Evolutionary conservation across 2,797 vertebrate species (phyloP), one percentile per base, ranked within the genome.

Genomic region (Thalassophryne amazonica): DNA sequence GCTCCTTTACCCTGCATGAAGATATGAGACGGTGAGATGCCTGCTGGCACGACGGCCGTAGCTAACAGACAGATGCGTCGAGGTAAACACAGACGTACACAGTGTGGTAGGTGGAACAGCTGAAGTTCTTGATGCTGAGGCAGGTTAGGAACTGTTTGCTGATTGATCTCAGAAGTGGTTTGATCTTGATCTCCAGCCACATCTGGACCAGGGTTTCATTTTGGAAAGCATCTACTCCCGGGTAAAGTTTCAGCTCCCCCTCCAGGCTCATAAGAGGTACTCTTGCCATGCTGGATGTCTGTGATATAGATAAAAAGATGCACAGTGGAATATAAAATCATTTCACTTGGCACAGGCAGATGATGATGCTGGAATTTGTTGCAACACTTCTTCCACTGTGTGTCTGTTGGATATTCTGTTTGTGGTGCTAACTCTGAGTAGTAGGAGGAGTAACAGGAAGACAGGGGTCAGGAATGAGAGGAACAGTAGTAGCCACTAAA

Each of bases 61-160:
- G 7, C 3, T 1, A 3, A 22, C 18, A n/a, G 3, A 12, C 4
- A 16, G 3, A 17, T 0, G 2, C 10, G 23, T 0, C 5, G 8
- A 28, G 3, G n/a, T 8, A 45, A 7, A 20, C 15, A n/a, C 5
- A 13, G 15, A 14, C 81, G 0, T 86, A 92, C 91, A 91, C 57
- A 3, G 67, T 83, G 58, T 83, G 90, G 69, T 91, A 92, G 55
- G 86, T 78, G 55, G 74, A 58, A 53, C 90, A 92, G 83, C 82
- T 92, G 80, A 92, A 90, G 62, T 81, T 88, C 53, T 76, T 87
- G 69, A 81, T 85, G 69, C 89, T 84, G 34, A 92, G 81, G 58
- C 90, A 92, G 21, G 85, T 58, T 33, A 92, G 78, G 54, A 91
- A 86, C 4, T 81, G 47, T 30, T 69, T 81, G 68, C 71, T 85